A percentile compares a stretch with the other conserved stretches of the same genome.
phyloP scores from a whole-genome alignment of 1,140 invertebrate species.

The Stegodyphus mimosarum region DNA sequence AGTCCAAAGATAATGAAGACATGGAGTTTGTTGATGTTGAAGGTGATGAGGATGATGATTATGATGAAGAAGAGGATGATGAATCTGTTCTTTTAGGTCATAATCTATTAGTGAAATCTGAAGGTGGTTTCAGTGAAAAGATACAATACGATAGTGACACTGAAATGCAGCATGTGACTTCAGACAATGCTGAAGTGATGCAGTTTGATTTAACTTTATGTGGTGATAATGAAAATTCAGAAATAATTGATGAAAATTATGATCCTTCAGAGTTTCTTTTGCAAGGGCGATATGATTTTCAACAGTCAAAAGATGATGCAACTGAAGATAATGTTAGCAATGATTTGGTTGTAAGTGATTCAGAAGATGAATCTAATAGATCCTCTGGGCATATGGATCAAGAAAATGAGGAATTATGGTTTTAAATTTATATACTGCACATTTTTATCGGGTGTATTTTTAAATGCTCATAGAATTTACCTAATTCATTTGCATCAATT shows the following conservation, averaged over 20 bases:
- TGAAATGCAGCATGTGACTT: conserved; percentile 29
- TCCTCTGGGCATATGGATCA: conserved; percentile 65
- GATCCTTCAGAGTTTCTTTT: conserved; percentile 87
- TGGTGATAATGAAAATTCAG: conserved; percentile 73
- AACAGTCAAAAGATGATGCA: conserved; percentile 62
- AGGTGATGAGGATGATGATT: conserved; percentile 29
- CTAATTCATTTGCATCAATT: too few relatives aligned
- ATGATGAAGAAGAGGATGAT: conserved; percentile 17
- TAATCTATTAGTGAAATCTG: conserved; percentile 9
- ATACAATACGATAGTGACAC: conserved; percentile 37
- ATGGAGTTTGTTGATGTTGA: conserved; percentile 40
- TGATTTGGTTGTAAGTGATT: conserved; percentile 83
- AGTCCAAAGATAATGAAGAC: conserved; percentile 27
- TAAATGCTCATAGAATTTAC: too few relatives aligned
- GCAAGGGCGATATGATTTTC: conserved; percentile 69
- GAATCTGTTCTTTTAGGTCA: conserved; percentile 14
- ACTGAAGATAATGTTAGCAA: conserved; percentile 71
- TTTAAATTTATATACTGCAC: conserved; percentile 65
- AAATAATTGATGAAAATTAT: conserved; percentile 85
- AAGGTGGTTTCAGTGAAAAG: conserved; percentile 15
- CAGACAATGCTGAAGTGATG: conserved; percentile 8
- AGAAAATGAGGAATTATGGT: conserved; percentile 71
- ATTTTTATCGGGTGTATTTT: not conserved
- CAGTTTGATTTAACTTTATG: conserved; percentile 30
- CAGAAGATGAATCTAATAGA: conserved; percentile 76